phyloP scores from a whole-genome alignment of 2,113 vertebrate genomes.

The Deroptyus accipitrinus region DNA sequence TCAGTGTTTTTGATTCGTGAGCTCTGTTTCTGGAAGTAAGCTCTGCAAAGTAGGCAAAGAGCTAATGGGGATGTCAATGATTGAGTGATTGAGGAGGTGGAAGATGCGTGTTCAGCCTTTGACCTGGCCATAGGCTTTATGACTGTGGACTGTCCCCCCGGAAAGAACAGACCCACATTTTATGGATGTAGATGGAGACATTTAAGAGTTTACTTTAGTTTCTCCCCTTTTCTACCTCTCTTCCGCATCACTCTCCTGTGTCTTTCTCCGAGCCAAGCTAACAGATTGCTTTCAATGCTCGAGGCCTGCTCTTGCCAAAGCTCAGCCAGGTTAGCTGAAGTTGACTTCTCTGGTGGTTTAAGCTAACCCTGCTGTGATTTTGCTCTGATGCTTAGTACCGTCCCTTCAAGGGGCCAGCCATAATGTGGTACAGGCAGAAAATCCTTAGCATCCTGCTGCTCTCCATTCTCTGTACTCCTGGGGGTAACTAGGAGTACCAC shows the following conservation, averaged over 20 bases:
- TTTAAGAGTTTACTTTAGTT: not conserved
- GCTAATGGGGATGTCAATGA: fast-evolving
- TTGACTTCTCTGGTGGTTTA: not conserved
- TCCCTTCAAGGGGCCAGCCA: fast-evolving
- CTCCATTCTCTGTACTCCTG: not conserved
- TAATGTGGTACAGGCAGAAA: not conserved
- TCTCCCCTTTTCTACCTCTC: not conserved
- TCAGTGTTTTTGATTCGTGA: slow-evolving; percentile 58
- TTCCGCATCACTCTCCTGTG: not conserved
- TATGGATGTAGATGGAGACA: not conserved
- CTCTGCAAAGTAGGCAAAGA: not conserved
- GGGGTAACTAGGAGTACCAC: not conserved
- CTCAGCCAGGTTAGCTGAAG: not conserved
- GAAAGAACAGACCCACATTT: fast-evolving
- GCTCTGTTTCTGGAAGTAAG: slow-evolving; percentile 6
- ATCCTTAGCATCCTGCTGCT: not conserved
- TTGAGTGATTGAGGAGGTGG: not conserved
- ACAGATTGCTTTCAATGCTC: not conserved
- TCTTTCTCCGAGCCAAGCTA: not conserved
- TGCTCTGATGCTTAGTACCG: fast-evolving
- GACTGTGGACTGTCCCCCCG: not conserved
- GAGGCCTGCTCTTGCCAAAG: not conserved
- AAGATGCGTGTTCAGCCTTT: not conserved
- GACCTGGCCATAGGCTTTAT: not conserved
- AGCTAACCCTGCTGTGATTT: not conserved